Evolutionary conservation across 2,113 vertebrate genomes (phyloP).

Genomic region (Stegastes partitus): DNA sequence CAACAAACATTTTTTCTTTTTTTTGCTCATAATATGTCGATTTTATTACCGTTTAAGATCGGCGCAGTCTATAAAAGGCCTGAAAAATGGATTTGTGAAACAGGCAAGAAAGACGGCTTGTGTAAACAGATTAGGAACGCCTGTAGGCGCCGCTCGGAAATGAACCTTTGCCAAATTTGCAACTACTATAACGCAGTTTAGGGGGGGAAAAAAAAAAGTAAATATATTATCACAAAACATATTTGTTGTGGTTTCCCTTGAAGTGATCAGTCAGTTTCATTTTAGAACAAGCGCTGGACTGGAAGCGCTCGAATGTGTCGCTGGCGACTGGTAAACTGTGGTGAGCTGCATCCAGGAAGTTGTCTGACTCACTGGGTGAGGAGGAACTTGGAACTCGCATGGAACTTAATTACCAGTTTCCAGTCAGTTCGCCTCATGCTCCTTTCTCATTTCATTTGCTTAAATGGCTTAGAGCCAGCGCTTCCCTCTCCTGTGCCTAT

Average conservation of each 20-base stretch:
- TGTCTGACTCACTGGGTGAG: conserved; percentile 22
- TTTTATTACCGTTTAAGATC: conserved; percentile 3
- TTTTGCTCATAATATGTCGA: not conserved
- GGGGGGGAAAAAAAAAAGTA: not conserved
- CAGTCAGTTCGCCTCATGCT: conserved; percentile 10
- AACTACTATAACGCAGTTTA: conserved; percentile 20
- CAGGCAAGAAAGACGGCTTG: conserved; percentile 11
- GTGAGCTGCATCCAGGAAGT: conserved; percentile 17
- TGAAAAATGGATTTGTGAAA: conserved; percentile 7
- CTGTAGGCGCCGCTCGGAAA: conserved; percentile 6
- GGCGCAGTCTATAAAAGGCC: conserved; percentile 4
- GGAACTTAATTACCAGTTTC: conserved; percentile 16
- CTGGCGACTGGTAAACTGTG: conserved; percentile 1
- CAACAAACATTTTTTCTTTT: conserved; percentile 1
- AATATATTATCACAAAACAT: conserved; percentile 9
- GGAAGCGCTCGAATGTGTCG: conserved; percentile 20
- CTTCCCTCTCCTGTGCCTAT: conserved; percentile 20
- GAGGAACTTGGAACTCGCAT: conserved; percentile 2
- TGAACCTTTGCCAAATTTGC: conserved; percentile 30
- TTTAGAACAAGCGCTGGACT: conserved; percentile 3
- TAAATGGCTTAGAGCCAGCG: conserved; percentile 21
- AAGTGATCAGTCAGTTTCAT: conserved; percentile 17
- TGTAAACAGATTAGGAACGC: conserved; percentile 35
- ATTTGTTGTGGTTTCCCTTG: conserved; percentile 14
- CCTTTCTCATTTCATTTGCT: conserved; percentile 33